Base-by-base conservation (phyloP, 2,888 invertebrate genomes). In the Glomeris marginata region DNA sequence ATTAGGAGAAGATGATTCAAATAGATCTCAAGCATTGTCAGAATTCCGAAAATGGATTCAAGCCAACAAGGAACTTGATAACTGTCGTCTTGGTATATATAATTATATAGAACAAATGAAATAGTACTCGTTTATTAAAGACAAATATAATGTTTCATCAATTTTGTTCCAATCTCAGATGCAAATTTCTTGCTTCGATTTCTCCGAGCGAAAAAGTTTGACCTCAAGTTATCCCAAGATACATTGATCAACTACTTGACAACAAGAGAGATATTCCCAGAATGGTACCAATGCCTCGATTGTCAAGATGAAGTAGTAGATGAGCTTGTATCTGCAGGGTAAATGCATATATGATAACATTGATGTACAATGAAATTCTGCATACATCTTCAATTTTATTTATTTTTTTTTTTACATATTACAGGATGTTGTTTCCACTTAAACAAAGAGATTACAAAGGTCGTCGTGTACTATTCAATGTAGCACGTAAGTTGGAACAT, bases 151-250 rank as follows among this genome's bases (percentile, higher is more conserved):
- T n/a, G n/a, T n/a, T n/a, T n/a, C n/a, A n/a, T n/a, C n/a, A n/a
- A n/a, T n/a, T n/a, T n/a, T n/a, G n/a, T n/a, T n/a, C n/a, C 54
- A 52, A 37, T 58, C 66, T 35, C 69, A 83, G 83, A 84, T 68
- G 67, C 76, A 1, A 74, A 67, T 59, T 84, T 80, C 64, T 68
- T 86, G 43, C 70, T 86, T 46, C 74, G 81, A 53, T 86, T 83
- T 63, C 71, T 86, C 45, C 75, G 85, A n/a, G 76, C 78, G 53
- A 83, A 84, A 85, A 59, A 84, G 64, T 85, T 76, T 28, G 81
- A 81, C 61, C 72, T 85, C 34, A 80, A 78, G 1, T 78, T 83
- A 77, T 81, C 84, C 0, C 79, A 84, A 62, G 80, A 81, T 60
- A 79, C 81, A 20, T 72, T 84, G 47, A 80, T 85, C 64, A 74